Base-by-base conservation (phyloP, 2,113 vertebrate genomes). In the Paedocypris sp. region DNA sequence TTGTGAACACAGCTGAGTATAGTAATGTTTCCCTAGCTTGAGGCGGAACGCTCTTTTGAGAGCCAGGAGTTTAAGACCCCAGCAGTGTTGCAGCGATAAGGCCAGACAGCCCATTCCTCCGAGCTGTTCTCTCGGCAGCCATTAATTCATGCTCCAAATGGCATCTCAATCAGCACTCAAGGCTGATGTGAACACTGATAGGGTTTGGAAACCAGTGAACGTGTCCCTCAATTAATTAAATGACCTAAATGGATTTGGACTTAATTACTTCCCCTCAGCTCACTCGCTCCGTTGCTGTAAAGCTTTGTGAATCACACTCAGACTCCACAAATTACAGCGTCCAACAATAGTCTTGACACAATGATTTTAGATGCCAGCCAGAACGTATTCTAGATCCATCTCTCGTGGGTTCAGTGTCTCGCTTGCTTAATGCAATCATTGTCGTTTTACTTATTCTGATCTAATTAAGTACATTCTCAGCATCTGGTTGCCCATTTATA, bases 221-320 rank as follows among this genome's bases (percentile, higher is more conserved):
- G 48, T 58, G 64, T 66, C 57, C 57, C 66, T 60, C 48, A 56
- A 41, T 68, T 68, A 52, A 72, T 75, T 69, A 64, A 66, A 64
- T 66, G 60, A 67, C 69, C 63, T 64, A 57, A 62, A 64, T 69
- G 66, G 42, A 64, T 71, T 61, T 60, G 53, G 56, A 48, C 66
- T 66, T 65, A 59, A 60, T 63, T 58, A 50, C 62, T 68, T 62
- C 57, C 57, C 31, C 58, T 70, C 19, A 5, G 15, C 39, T 62
- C 58, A 26, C 13, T 70, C 57, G 56, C 39, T 68, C 57, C 5
- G 29, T 68, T 57, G 48, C 64, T 52, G 29, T 33, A 15, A 32
- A 32, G 35, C 31, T 15, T 16, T 32, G 38, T 20, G 23, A 32
- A 20, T 60, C 42, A 51, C 28, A 63, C 22, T 18, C 64, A 36